phyloP scores from a whole-genome alignment of 37 sponge, comb jelly and placozoan genomes.

The Cladorhizidae sp. region DNA sequence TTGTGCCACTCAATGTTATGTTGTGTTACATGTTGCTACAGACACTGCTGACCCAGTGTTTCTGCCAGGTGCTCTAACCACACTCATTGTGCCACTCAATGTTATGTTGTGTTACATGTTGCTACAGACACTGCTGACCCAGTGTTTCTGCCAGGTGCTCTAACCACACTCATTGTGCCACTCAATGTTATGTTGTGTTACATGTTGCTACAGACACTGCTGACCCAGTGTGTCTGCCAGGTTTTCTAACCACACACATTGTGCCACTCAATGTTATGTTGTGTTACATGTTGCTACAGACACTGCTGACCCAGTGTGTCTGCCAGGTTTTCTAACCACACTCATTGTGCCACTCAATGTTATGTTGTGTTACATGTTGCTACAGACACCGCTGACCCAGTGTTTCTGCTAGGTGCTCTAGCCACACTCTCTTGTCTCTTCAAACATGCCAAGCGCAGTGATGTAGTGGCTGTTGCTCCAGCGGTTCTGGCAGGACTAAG shows the following conservation, averaged over 20 bases:
- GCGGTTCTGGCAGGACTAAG: slow-evolving; percentile 42
- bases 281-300: too few relatives aligned
- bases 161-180: slow-evolving; percentile 32
- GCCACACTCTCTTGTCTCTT: slow-evolving; percentile 57
- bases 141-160: slow-evolving; percentile 48
- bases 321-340: too few relatives aligned
- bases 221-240: slow-evolving; percentile 6
- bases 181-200: too few relatives aligned
- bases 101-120: neutral
- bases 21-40: too few relatives aligned
- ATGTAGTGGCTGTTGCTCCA: slow-evolving; percentile 58
- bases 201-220: too few relatives aligned
- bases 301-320: neutral
- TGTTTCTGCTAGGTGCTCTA: slow-evolving; percentile 55
- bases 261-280: too few relatives aligned
- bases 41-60: slow-evolving; percentile 21
- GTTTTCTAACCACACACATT: too few relatives aligned
- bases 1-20: neutral
- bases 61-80: slow-evolving; percentile 54
- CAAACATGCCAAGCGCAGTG: slow-evolving; percentile 79
- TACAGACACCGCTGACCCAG: slow-evolving; percentile 16
- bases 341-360: neutral
- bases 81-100: slow-evolving; percentile 10
- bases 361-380: neutral
- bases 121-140: slow-evolving; percentile 11